Evolutionary conservation across 1,140 invertebrate genomes (phyloP), one percentile per base, ranked within the genome.

Genomic region (Zaprionus lachaisei): DNA sequence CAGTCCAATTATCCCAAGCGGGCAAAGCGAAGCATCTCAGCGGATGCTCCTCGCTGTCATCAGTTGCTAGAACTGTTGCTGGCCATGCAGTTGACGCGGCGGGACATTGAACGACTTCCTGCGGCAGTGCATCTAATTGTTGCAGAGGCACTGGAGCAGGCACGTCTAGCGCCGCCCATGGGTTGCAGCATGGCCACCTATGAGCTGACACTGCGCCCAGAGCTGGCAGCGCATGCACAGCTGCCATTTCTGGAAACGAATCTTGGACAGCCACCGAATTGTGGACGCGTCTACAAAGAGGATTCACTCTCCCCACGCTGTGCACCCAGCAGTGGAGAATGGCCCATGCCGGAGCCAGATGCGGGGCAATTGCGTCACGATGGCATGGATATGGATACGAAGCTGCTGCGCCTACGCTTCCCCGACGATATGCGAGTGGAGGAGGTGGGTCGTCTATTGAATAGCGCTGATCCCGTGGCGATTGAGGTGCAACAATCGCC

Each of bases 401-500:
- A 96, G 91, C 89, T 96, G 49, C 83, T 97, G 34, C 93, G 94
- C 26, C 80, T 97, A 20, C 93, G 96, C 34, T 97, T 96, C 81
- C 95, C 95, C 22, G 95, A 96, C 89, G 94, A 96, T 77, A 94
- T 96, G 80, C 95, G 98, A 65, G 95, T 99, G 55, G 94, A 95
- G 37, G 98, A 99, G 94, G 96, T 98, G 4, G 95, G 96, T 66
- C 95, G 96, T 65, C 94, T 99, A 64, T 93, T 99, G 1, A 96
- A 97, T 91, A 99, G 98, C 1, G 97, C 97, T 0, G 96, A 96
- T 70, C 98, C 98, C 0, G 97, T 98, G 2, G 95, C 95, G 38
- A 97, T 99, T 57, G 95, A 96, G 55, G 94, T 99, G 15, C 95
- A 95, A 1, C 98, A 99, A 92, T 94, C 97, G 76, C 97, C 98